These are phyloP conservation scores for Rattus rattus DNA, from an alignment of 2,113 vertebrate species.

Conservation along the genomic window DNA sequence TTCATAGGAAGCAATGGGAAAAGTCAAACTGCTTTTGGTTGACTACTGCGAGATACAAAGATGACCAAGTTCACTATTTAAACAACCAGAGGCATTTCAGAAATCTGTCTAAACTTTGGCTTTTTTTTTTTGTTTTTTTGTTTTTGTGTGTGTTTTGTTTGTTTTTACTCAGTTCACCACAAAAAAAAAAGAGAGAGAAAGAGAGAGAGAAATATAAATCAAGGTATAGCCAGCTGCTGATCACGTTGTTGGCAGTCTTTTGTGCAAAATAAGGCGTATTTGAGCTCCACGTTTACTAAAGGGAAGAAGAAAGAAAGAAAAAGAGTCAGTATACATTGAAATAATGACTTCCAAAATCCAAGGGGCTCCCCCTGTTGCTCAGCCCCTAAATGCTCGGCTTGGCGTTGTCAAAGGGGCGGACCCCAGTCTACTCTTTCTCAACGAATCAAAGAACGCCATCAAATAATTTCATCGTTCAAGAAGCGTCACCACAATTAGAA, in stretches of 20 bases:
- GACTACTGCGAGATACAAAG: slow-evolving; percentile 26
- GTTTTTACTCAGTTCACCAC: slow-evolving; percentile 39
- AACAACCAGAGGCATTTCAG: slow-evolving; percentile 63
- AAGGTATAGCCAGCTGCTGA: slow-evolving; percentile 69
- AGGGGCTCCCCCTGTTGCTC: neutral
- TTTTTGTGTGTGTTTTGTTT: neutral
- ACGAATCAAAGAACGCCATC: neutral
- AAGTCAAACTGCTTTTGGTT: slow-evolving; percentile 26
- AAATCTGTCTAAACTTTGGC: slow-evolving; percentile 62
- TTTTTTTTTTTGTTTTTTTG: neutral
- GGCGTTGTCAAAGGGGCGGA: rapidly evolving
- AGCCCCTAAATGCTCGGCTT: neutral
- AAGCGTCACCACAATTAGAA: neutral
- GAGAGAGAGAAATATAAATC: slow-evolving; percentile 48
- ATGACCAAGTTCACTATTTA: slow-evolving; percentile 58
- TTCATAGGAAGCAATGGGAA: slow-evolving; percentile 44
- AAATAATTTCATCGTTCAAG: neutral
- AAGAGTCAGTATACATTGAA: neutral
- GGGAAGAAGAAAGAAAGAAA: neutral
- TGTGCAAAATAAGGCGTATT: slow-evolving; percentile 74
- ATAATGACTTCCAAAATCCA: rapidly evolving
- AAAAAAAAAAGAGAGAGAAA: slow-evolving; percentile 55
- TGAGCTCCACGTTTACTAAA: slow-evolving; percentile 60
- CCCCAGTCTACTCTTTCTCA: rapidly evolving
- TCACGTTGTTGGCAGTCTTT: slow-evolving; percentile 61